phyloP scores from a whole-genome alignment of 53 echinoderm and acorn worm species.

The Stichopus horrens region DNA sequence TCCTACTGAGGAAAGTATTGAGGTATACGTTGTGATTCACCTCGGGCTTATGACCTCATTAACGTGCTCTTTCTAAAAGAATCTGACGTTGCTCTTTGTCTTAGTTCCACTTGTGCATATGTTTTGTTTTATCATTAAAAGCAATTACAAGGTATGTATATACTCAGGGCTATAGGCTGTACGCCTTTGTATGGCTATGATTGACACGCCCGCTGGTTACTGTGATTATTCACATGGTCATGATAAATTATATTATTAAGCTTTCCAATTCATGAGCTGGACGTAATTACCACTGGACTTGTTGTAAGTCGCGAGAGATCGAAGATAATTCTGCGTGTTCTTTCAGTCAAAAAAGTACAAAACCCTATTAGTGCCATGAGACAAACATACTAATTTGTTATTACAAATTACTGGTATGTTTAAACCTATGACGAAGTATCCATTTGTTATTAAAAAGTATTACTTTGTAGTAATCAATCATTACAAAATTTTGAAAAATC shows the following conservation, averaged over 20 bases:
- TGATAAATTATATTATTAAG: background rate
- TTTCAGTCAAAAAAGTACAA: no score
- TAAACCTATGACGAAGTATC: no score
- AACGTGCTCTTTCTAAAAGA: slow-evolving; percentile 7
- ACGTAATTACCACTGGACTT: background rate
- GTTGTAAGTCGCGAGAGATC: background rate
- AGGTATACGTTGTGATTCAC: background rate
- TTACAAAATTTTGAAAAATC: no score
- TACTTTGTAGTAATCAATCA: no score
- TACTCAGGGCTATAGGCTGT: background rate
- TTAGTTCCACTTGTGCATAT: background rate
- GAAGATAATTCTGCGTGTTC: no score
- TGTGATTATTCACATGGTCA: background rate
- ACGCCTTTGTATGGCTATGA: background rate
- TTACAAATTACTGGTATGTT: no score
- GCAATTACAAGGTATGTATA: background rate
- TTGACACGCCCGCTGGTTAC: background rate
- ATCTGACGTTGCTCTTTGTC: background rate
- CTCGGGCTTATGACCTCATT: slow-evolving; percentile 5
- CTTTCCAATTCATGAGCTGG: background rate
- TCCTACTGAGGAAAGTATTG: background rate
- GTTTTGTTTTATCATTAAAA: slow-evolving; percentile 1
- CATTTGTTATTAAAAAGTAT: no score
- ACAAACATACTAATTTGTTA: no score
- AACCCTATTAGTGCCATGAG: no score